Conservation (phyloP, 2,888 invertebrate genomes). For the Melanophora roralis region DNA sequence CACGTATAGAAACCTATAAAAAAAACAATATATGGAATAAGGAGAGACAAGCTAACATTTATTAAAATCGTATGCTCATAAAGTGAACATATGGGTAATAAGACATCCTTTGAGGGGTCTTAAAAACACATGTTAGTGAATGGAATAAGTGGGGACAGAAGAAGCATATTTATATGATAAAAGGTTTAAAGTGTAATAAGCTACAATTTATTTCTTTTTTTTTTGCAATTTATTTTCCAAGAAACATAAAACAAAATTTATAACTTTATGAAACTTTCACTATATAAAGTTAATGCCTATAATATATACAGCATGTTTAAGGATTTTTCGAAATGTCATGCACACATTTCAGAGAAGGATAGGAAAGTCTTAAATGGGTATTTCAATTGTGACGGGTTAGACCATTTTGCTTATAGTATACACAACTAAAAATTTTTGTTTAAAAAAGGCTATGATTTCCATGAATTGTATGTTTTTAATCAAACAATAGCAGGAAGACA, state of each 20-base stretch:
- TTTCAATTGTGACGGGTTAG: too few species aligned
- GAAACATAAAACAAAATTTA: neutral
- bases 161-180: neutral
- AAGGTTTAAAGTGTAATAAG: neutral
- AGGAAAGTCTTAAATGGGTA: too few species aligned
- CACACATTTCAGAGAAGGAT: too few species aligned
- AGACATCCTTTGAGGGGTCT: neutral
- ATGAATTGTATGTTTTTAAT: too few species aligned
- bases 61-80: slow-evolving; percentile 11
- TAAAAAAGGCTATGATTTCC: too few species aligned
- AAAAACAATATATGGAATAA: slow-evolving; percentile 39
- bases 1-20: slow-evolving; percentile 21
- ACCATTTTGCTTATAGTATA: too few species aligned
- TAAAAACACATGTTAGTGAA: neutral
- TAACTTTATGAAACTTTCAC: neutral
- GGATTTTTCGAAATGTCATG: too few species aligned
- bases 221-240: neutral
- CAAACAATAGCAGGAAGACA: too few species aligned
- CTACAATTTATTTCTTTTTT: neutral
- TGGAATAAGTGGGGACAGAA: neutral
- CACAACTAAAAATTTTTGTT: too few species aligned
- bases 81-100: neutral
- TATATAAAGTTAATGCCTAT: too few species aligned
- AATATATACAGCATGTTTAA: neutral
- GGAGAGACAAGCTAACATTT: slow-evolving; percentile 5